Base-by-base conservation (phyloP, 2,797 vertebrate species). In the Acipenser ruthenus region DNA sequence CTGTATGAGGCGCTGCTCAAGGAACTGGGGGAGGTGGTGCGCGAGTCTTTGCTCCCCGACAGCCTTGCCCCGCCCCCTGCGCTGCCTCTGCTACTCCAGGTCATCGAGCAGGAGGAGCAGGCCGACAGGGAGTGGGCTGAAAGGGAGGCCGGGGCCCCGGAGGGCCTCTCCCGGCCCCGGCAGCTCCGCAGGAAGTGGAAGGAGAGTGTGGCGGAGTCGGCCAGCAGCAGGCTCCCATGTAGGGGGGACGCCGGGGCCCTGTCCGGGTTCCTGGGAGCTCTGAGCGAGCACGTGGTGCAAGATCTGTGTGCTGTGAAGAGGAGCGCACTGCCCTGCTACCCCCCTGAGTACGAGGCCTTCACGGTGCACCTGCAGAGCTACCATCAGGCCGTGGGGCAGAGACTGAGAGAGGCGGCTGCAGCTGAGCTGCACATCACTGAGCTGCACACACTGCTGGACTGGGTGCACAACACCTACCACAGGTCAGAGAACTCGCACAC, bases 1-100 rank as follows among this genome's bases (percentile, higher is more conserved):
- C 87, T 97, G 11, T 97, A 97, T 6, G 87, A 94, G 71, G 93
- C 92, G 8, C 86, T 97, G 79, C 90, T 92, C 85, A 90, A 89
- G 56, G 93, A 95, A 79, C 85, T 96, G 70, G 93, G 93, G 93
- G 85, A 87, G 0, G 90, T 95, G 71, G 88, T 94, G 67, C 0
- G 93, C 0, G 93, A 95, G 76, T 88, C 93, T 85, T 96, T 77
- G 86, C 0, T 78, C 76, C 0, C 81, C 87, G 0, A 88, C 85
- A 0, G 84, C 86, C 23, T 0, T 86, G 87, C 37, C 82, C 86
- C 58, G 67, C 89, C 37, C 23, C 23, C 23, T 37, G 23, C 23
- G 23, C 81, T 95, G 72, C 88, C 89, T 7, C 84, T 90, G 50
- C 87, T 95, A 72, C 87, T 94, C 1, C 90, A 87, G 67, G 94